Evolutionary conservation across 2,888 invertebrate species (phyloP).

Genomic region (Tetheella fluctuosa): DNA sequence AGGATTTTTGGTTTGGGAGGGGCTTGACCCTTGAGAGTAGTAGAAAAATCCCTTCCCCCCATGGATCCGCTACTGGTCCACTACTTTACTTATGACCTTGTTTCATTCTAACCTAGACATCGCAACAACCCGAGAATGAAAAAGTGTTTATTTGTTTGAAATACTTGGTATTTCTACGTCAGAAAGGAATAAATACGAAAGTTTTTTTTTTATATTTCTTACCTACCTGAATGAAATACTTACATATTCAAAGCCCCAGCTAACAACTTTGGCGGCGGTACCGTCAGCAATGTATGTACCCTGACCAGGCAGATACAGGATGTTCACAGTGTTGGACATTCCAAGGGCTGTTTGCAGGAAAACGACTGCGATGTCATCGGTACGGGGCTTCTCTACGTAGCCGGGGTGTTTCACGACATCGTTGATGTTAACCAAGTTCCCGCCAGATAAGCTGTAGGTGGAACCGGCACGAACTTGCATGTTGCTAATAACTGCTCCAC

Average conservation of each 20-base stretch:
- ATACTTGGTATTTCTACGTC: too few species aligned
- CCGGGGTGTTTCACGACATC: constrained; percentile 46
- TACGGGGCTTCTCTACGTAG: constrained; percentile 47
- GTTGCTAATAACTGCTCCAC: constrained; percentile 45
- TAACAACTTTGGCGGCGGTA: constrained; percentile 44
- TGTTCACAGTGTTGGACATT: constrained; percentile 38
- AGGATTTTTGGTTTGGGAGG: too few species aligned
- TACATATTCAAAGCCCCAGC: constrained; percentile 67
- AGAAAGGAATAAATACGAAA: too few species aligned
- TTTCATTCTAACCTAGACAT: too few species aligned
- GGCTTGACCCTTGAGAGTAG: too few species aligned
- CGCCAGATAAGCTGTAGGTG: constrained; percentile 55
- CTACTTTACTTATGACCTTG: too few species aligned
- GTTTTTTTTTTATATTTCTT: too few species aligned
- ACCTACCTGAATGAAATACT: too few species aligned
- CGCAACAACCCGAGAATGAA: too few species aligned
- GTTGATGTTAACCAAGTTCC: constrained; percentile 34
- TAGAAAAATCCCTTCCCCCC: too few species aligned
- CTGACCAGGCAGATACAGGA: constrained; percentile 54
- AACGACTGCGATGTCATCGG: constrained; percentile 51
- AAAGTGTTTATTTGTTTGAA: too few species aligned
- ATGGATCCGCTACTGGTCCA: too few species aligned
- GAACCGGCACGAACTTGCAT: constrained; percentile 60
- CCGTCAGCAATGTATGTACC: constrained; percentile 47
- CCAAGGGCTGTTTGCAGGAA: constrained; percentile 35